Base-by-base conservation (phyloP, 2,888 invertebrate species). In the Caenorhabditis panamensis region DNA sequence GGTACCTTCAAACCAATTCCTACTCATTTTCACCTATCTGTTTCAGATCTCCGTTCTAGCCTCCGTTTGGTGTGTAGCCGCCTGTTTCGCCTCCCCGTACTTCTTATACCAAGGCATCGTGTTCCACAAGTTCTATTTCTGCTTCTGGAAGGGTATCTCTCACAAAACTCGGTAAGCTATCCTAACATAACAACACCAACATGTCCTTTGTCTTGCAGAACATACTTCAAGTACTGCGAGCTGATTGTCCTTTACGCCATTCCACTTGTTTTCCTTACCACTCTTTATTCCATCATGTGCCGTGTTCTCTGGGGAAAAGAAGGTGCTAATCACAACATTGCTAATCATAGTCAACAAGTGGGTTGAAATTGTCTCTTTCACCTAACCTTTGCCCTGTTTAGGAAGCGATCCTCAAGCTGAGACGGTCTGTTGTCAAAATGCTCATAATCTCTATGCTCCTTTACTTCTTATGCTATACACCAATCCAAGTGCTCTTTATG, bases 341-440 rank as follows among this genome's bases (percentile, higher is more conserved):
- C 85, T 0, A 83, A 86, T 68, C 86, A 87, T 36, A 79, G 73
- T 24, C 86, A 87, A 66, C 86, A 85, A 56, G 80, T 83, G 26
- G 61, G 56, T 68, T 31, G 9, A 31, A 31, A 31, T 31, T n/a
- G n/a, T 4, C 31, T 31, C 31, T 31, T 31, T 36, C 13, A 22
- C 2, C 0, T 20, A 62, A n/a, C 13, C 26, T 9, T 26, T 11
- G 8, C 26, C 6, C 3, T 13, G 26, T 78, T 31, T 41, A 83
- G 83, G 78, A 75, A 37, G 83, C 85, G 6, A 84, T 86, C 11
- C 71, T 88, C 11, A 82, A 83, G 73, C 63, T 86, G 4, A 82
- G 92, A 5, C 90, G 91, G 47, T 91, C 91, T n/a, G 92, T 92
- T 9, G 91, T 92, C 13, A 92, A 92, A 83, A 92, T 92, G 92